These are phyloP conservation scores for Sarotherodon lohbergeri DNA, from an alignment of 2,113 vertebrate species.

Conservation along the genomic window DNA sequence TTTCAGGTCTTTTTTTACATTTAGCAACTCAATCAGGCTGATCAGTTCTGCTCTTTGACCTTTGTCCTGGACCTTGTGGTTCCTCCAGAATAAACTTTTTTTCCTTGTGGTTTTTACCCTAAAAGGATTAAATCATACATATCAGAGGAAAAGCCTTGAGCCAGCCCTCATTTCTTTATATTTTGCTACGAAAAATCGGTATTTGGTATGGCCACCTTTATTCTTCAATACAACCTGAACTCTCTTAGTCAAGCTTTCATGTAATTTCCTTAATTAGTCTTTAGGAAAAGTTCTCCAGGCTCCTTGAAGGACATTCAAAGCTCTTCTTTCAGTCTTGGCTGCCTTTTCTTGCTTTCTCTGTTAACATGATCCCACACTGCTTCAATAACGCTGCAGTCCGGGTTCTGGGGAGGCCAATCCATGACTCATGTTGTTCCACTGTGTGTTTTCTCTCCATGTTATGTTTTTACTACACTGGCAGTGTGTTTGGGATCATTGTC, in stretches of 20 bases:
- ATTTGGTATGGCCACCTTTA: not conserved
- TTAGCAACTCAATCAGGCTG: not conserved
- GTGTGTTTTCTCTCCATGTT: not conserved
- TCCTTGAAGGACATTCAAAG: not conserved
- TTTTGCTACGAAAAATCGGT: rapidly evolving
- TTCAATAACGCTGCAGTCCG: not conserved
- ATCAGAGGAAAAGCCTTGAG: not conserved
- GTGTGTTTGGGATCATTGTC: not conserved
- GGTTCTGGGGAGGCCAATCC: not conserved
- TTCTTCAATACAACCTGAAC: not conserved
- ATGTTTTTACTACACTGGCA: rapidly evolving
- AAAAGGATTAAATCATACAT: rapidly evolving
- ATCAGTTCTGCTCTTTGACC: not conserved
- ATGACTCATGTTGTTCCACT: not conserved
- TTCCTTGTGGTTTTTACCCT: not conserved
- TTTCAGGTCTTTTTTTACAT: not conserved
- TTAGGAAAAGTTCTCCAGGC: not conserved
- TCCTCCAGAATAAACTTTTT: not conserved
- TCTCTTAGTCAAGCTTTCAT: not conserved
- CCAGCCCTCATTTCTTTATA: not conserved
- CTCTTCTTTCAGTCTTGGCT: not conserved
- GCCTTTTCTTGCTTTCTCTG: not conserved
- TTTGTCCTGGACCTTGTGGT: not conserved
- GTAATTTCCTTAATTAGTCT: not conserved
- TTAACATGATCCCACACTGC: rapidly evolving